A percentile compares a stretch with the other conserved stretches of the same genome.
These are phyloP conservation scores for Prietella phreatophila DNA, from an alignment of 2,113 vertebrate species.

Conservation along the genomic window DNA sequence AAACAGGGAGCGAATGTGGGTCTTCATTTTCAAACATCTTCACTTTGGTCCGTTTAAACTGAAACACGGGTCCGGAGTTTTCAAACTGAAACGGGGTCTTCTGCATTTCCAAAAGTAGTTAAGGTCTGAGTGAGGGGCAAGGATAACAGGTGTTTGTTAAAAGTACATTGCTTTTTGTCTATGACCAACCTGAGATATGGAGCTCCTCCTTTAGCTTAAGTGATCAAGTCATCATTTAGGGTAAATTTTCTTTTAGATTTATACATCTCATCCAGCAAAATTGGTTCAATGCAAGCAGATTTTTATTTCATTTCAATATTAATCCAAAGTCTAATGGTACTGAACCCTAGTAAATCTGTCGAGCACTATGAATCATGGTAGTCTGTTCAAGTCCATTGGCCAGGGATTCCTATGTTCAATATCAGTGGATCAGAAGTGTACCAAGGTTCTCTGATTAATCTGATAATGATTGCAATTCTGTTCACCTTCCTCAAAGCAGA, in stretches of 20 bases:
- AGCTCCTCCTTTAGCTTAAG: background rate
- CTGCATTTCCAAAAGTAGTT: no score
- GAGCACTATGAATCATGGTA: background rate
- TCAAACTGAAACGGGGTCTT: no score
- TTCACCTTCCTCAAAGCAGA: background rate
- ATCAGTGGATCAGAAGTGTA: background rate
- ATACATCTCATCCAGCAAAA: background rate
- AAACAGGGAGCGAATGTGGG: no score
- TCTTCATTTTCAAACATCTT: no score
- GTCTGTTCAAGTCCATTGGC: background rate
- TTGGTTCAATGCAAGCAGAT: background rate
- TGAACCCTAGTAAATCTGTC: background rate
- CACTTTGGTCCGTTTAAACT: no score
- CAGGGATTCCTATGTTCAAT: background rate
- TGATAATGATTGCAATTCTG: background rate
- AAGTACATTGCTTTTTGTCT: background rate
- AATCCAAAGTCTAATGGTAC: background rate
- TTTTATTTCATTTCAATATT: slow-evolving; percentile 7
- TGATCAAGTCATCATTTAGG: background rate
- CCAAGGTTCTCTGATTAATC: background rate
- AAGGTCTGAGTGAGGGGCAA: background rate
- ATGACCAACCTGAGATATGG: background rate
- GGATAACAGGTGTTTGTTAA: background rate
- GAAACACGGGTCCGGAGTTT: no score
- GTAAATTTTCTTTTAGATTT: slow-evolving; percentile 17